Percentiles rank a stretch among this genome's conserved stretches.
These are phyloP conservation scores for Leptobrachium ailaonicum DNA, from an alignment of 2,113 vertebrate species.

Conservation along the genomic window DNA sequence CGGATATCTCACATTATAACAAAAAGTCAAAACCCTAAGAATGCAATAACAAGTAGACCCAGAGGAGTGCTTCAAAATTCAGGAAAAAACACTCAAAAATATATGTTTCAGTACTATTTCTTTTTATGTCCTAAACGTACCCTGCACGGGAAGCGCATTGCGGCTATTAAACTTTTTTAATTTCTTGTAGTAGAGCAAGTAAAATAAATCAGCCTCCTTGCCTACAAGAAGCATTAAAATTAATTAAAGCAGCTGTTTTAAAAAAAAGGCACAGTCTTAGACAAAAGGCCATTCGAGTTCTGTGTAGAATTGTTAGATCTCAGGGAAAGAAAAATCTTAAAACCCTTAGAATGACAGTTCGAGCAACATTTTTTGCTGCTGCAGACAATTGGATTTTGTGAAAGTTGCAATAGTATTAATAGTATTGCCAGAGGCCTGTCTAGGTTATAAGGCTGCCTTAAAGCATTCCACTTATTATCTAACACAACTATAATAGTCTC, in stretches of 20 bases:
- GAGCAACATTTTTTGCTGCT: conserved; percentile 9
- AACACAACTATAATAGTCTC: conserved; percentile 35
- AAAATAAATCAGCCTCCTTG: conserved; percentile 14
- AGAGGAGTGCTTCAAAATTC: too few relatives aligned
- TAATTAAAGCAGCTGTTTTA: conserved; percentile 31
- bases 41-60: too few relatives aligned
- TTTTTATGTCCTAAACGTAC: conserved; percentile 14
- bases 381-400: conserved; percentile 32
- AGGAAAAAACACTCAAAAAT: too few relatives aligned
- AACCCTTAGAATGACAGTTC: conserved; percentile 6
- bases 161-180: conserved; percentile 13
- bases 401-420: conserved; percentile 32
- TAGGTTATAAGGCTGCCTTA: conserved; percentile 21
- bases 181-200: conserved; percentile 11
- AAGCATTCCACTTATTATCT: conserved; percentile 34
- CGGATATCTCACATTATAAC: too few relatives aligned
- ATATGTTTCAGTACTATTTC: not conserved
- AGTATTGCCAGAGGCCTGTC: conserved; percentile 39
- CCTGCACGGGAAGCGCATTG: conserved; percentile 1
- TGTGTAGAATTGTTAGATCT: not conserved
- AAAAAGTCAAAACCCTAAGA: too few relatives aligned
- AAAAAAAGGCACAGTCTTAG: conserved; percentile 14
- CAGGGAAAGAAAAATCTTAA: not conserved
- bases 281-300: conserved; percentile 33
- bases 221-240: conserved; percentile 8